phyloP scores from a whole-genome alignment of 1,140 invertebrate species.

The Drosophila repleta region DNA sequence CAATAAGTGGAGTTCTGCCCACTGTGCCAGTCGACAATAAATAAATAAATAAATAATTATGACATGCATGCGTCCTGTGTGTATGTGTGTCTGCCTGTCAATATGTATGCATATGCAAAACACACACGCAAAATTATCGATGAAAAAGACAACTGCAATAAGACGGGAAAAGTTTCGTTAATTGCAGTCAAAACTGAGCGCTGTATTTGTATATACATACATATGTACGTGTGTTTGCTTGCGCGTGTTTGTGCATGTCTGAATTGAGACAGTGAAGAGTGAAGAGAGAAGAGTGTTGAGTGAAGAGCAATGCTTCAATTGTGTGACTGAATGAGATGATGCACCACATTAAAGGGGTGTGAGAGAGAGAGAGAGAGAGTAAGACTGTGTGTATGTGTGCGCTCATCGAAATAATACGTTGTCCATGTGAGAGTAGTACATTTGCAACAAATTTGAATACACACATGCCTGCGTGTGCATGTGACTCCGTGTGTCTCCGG shows the following conservation, averaged over 20 bases:
- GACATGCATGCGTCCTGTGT: background rate
- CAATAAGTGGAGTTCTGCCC: too few relatives aligned
- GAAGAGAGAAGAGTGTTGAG: background rate
- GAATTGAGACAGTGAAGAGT: background rate
- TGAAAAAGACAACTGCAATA: constrained; percentile 6
- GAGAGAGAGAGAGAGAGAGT: constrained; percentile 2
- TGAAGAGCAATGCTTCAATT: background rate
- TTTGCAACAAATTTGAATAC: constrained; percentile 45
- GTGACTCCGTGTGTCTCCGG: constrained; percentile 6
- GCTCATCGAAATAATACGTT: constrained; percentile 68
- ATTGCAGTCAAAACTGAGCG: constrained; percentile 47
- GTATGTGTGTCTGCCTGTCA: constrained; percentile 22
- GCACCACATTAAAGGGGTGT: constrained; percentile 47
- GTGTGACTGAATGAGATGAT: constrained; percentile 13
- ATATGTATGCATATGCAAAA: constrained; percentile 15
- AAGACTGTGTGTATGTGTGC: constrained; percentile 11
- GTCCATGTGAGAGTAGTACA: constrained; percentile 54
- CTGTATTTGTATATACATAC: background rate
- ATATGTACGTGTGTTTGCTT: background rate
- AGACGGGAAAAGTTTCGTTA: constrained; percentile 38
- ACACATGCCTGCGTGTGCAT: background rate
- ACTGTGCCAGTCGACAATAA: too few relatives aligned
- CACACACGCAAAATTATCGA: constrained; percentile 13
- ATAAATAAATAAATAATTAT: too few relatives aligned
- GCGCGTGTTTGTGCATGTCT: background rate